Evolutionary conservation across 2,797 vertebrate species (phyloP).

Genomic region (Arnoldichthys spilopterus): DNA sequence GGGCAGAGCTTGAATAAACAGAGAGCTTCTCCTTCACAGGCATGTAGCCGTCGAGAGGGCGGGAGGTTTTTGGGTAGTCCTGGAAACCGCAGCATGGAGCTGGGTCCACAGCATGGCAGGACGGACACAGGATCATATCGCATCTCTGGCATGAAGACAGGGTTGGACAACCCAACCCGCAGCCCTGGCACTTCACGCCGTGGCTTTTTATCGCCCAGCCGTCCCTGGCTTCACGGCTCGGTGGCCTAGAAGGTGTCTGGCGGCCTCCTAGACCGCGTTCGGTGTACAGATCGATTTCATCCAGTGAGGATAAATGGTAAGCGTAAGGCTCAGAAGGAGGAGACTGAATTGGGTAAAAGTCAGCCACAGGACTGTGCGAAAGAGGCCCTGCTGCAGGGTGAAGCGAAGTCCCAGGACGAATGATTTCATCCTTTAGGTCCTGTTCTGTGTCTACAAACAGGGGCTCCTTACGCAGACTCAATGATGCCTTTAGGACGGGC

Average conservation of each 20-base stretch:
- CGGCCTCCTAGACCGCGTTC: constrained; percentile 79
- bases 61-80: constrained; percentile 78
- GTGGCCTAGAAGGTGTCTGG: constrained; percentile 77
- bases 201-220: constrained; percentile 78
- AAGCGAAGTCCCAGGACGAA: constrained; percentile 86
- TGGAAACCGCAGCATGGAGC: constrained; percentile 81
- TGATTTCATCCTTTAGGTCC: constrained; percentile 91
- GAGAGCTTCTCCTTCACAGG: constrained; percentile 83
- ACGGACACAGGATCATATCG: constrained; percentile 86
- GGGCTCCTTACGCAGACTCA: constrained; percentile 92
- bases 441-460: constrained; percentile 86
- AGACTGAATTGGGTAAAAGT: constrained; percentile 85
- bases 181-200: constrained; percentile 87
- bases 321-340: constrained; percentile 81
- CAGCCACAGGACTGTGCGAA: constrained; percentile 84
- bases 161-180: constrained; percentile 82
- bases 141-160: constrained; percentile 86
- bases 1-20: constrained; percentile 76
- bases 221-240: constrained; percentile 77
- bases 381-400: constrained; percentile 85
- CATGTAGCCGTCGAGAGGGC: constrained; percentile 80
- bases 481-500: constrained; percentile 86
- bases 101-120: constrained; percentile 80
- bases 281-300: constrained; percentile 95
- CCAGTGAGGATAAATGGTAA: constrained; percentile 84